Base-by-base conservation (phyloP, 2,888 invertebrate species). In the Drosophila eohydei region DNA sequence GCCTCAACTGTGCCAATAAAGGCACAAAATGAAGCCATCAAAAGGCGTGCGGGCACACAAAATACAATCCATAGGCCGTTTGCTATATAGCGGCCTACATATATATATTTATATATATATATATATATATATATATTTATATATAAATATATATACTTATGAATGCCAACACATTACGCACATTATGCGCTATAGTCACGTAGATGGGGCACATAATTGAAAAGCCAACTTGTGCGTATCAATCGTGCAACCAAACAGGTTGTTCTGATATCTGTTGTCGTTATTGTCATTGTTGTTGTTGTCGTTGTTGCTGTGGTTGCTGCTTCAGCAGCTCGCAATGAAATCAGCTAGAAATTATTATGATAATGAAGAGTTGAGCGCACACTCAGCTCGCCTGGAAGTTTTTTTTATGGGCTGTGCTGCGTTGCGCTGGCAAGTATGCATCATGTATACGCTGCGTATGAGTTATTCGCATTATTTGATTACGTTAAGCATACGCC, bases 261-360 rank as follows among this genome's bases (percentile, higher is more conserved):
- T 73, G 66, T 60, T 75, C 52, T 38, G 60, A 44, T 58, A 71
- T 61, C 52, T 14, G 36, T 46, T 50, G 41, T 30, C 51, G 34
- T 43, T 60, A 9, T 30, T 30, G 4, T n/a, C 7, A 12, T 9
- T 11, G 40, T 12, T 9, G 34, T 12, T 14, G 46, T 14, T 51
- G 34, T 11, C 38, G 28, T 6, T 14, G 44, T 21, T 41, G 36
- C 11, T 38, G 32, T 43, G 52, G 43, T n/a, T 57, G 30, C 12
- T 60, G 43, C 41, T 46, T 9, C 16, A 21, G 43, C 30, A 56
- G 56, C 50, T 62, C 41, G 64, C 78, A 80, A 87, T 80, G 83
- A 83, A 87, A 80, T 87, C 85, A 87, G 69, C 83, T 83, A 83
- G 81, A 86, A 87, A 86, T 86, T 83, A 86, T 86, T 85, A 83